These are phyloP conservation scores for Sepiola atlantica DNA, from an alignment of 2,888 invertebrate genomes.

Conservation along the genomic window DNA sequence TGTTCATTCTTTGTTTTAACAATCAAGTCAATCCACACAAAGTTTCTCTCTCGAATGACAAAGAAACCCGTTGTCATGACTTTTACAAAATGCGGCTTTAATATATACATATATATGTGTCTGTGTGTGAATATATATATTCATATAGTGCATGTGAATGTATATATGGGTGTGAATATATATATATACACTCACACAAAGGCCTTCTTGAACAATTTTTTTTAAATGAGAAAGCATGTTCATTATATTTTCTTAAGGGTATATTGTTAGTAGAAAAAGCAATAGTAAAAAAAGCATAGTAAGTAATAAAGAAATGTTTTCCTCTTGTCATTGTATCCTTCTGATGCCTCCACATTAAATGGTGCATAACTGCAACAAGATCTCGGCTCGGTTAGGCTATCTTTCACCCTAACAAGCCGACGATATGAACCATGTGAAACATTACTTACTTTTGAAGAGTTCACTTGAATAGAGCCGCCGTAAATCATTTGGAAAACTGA, in stretches of 20 bases:
- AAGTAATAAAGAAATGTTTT: not conserved
- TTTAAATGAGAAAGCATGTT: not conserved
- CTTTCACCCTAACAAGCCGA: not conserved
- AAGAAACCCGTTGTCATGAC: too few relatives aligned
- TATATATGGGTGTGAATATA: too few relatives aligned
- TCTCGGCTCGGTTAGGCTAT: not conserved
- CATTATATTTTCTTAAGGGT: constrained; percentile 32
- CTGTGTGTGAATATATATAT: not conserved
- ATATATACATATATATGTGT: not conserved
- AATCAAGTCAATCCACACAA: too few relatives aligned
- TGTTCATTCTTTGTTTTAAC: too few relatives aligned
- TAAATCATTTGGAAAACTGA: constrained; percentile 32
- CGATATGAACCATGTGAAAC: not conserved
- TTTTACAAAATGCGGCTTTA: too few relatives aligned
- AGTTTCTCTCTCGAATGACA: too few relatives aligned
- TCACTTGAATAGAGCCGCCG: not conserved
- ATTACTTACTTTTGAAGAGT: not conserved
- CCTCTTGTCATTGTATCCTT: not conserved
- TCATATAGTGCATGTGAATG: not conserved
- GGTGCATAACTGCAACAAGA: constrained; percentile 32
- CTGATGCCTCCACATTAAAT: not conserved
- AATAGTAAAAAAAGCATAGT: not conserved
- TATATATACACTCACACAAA: not conserved
- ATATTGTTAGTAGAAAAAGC: not conserved
- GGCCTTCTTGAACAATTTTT: not conserved